Evolutionary conservation across 2,888 invertebrate genomes (phyloP).

Genomic region (Eupithecia pulchellata): DNA sequence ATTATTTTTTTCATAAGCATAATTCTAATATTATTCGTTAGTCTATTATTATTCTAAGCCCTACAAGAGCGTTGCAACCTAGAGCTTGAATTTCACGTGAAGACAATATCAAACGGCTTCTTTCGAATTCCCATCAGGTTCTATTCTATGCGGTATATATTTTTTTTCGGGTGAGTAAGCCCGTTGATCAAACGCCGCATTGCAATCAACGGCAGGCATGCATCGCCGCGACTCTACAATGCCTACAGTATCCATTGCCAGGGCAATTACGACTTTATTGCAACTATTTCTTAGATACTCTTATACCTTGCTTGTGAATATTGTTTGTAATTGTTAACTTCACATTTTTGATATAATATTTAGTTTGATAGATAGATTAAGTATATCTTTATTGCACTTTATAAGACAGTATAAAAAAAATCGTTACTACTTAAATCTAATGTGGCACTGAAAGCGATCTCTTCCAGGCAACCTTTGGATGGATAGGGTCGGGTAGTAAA

Average conservation of each 20-base stretch:
- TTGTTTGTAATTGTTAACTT: neutral
- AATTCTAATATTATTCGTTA: too few relatives aligned
- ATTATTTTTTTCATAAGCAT: too few relatives aligned
- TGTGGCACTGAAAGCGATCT: too few relatives aligned
- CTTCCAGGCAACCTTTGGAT: too few relatives aligned
- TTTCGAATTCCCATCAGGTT: neutral
- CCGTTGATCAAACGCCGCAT: constrained; percentile 51
- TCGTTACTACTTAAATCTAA: too few relatives aligned
- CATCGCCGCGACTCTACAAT: constrained; percentile 62
- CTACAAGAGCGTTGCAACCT: too few relatives aligned
- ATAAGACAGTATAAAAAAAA: too few relatives aligned
- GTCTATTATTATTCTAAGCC: too few relatives aligned
- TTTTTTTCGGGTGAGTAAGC: constrained; percentile 53
- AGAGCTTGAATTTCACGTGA: neutral
- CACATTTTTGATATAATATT: too few relatives aligned
- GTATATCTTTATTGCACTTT: too few relatives aligned
- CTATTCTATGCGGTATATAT: constrained; percentile 22
- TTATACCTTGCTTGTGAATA: neutral
- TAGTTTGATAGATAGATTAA: too few relatives aligned
- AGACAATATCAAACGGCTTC: neutral
- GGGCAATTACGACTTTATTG: constrained; percentile 14
- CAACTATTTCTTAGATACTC: constrained; percentile 5
- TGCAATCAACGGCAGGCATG: constrained; percentile 64
- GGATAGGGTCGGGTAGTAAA: too few relatives aligned
- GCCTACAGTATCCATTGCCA: constrained; percentile 22